These are phyloP conservation scores for Bostrychus sinensis DNA, from an alignment of 2,113 vertebrate genomes.

Conservation along the genomic window DNA sequence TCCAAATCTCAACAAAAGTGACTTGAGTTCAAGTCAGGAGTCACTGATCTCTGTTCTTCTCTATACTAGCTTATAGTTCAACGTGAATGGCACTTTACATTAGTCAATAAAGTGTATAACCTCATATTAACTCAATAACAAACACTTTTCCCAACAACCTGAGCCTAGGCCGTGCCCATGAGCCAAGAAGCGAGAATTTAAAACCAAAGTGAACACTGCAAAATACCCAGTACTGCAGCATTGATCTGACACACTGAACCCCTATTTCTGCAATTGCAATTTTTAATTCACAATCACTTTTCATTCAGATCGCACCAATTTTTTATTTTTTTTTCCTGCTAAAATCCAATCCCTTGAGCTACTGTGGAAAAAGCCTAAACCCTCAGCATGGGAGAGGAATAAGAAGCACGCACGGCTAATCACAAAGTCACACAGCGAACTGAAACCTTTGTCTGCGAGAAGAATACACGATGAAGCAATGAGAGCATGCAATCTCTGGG, in stretches of 20 bases:
- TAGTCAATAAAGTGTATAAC: conserved; percentile 49
- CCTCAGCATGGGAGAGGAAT: conserved; percentile 29
- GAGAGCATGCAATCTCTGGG: neutral
- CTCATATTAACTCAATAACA: conserved; percentile 14
- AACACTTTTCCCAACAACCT: conserved; percentile 16
- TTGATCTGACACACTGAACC: conserved; percentile 41
- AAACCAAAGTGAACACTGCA: neutral
- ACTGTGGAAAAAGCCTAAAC: conserved; percentile 35
- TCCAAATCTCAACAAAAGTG: too few relatives aligned
- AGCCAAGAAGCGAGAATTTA: conserved; percentile 24
- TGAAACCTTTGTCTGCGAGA: conserved; percentile 13
- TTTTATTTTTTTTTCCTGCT: conserved; percentile 15
- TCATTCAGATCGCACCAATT: conserved; percentile 1
- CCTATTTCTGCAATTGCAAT: conserved; percentile 19
- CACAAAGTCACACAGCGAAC: conserved; percentile 31
- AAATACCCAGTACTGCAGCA: conserved; percentile 28
- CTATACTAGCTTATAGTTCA: neutral
- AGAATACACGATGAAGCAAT: conserved; percentile 6
- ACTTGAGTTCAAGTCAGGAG: too few relatives aligned
- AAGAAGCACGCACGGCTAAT: conserved; percentile 32
- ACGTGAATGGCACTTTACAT: conserved; percentile 20
- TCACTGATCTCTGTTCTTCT: too few relatives aligned
- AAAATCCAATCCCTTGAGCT: conserved; percentile 35
- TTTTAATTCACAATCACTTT: conserved; percentile 28
- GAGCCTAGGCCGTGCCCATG: neutral